A percentile compares a stretch with the other conserved stretches of the same genome.
These are phyloP conservation scores for Sarcophaga bullata DNA, from an alignment of 1,140 invertebrate genomes.

Conservation along the genomic window DNA sequence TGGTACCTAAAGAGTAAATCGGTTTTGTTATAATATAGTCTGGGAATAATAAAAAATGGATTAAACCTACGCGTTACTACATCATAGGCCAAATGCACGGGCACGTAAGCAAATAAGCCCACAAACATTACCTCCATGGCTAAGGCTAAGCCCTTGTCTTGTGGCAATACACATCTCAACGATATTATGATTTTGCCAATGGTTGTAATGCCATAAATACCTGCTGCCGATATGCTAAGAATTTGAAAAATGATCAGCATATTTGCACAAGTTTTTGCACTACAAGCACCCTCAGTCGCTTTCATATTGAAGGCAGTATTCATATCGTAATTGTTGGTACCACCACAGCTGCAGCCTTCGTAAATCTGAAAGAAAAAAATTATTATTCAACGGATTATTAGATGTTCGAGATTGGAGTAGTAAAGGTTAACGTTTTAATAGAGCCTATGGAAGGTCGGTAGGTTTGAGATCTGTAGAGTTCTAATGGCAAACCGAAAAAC, in stretches of 20 bases:
- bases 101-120: conserved; percentile 69
- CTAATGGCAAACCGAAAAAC: too few relatives aligned
- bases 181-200: conserved; percentile 71
- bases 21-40: not conserved
- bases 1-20: conserved; percentile 53
- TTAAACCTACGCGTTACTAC: conserved; percentile 65
- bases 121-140: conserved; percentile 69
- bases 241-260: conserved; percentile 70
- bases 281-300: conserved; percentile 70
- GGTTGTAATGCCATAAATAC: conserved; percentile 66
- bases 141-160: conserved; percentile 72
- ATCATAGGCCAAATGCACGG: conserved; percentile 70
- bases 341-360: conserved; percentile 68
- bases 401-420: too few relatives aligned
- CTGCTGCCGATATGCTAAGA: conserved; percentile 63
- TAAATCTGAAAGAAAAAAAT: conserved; percentile 63
- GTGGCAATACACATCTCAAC: conserved; percentile 67
- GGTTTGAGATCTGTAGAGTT: too few relatives aligned
- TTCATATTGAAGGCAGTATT: conserved; percentile 44
- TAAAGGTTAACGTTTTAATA: too few relatives aligned
- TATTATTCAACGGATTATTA: not conserved
- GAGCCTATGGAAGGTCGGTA: too few relatives aligned
- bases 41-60: not conserved
- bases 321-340: conserved; percentile 46
- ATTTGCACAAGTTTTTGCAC: conserved; percentile 66